A percentile compares a stretch with the other conserved stretches of the same genome.
These are phyloP conservation scores for Drosophila teissieri DNA, from an alignment of 1,140 invertebrate genomes.

Conservation along the genomic window DNA sequence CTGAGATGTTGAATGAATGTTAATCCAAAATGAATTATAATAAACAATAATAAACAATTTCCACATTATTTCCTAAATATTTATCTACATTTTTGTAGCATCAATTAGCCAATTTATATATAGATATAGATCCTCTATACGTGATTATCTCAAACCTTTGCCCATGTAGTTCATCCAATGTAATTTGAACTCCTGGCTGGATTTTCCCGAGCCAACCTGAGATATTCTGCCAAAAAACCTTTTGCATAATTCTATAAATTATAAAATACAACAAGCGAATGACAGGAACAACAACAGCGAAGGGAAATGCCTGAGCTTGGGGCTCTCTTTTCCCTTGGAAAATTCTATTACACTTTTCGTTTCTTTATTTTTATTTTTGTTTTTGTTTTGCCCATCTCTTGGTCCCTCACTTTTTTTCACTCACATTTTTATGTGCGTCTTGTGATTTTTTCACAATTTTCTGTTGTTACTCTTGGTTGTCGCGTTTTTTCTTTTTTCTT, in stretches of 20 bases:
- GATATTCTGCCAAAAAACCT: conserved; percentile 7
- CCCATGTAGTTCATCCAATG: not conserved
- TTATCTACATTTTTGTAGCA: too few species aligned
- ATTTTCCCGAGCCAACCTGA: conserved; percentile 1
- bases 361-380: conserved; percentile 6
- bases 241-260: conserved; percentile 52
- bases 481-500: not conserved
- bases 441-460: conserved; percentile 60
- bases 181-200: not conserved
- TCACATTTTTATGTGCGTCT: conserved; percentile 70
- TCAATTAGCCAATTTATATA: not conserved
- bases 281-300: conserved; percentile 9
- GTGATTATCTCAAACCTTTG: not conserved
- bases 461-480: conserved; percentile 33
- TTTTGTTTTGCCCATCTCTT: conserved; percentile 5
- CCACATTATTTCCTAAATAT: too few species aligned
- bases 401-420: conserved; percentile 8
- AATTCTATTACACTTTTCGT: conserved; percentile 68
- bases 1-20: too few species aligned
- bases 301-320: conserved; percentile 35
- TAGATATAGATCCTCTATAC: not conserved
- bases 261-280: conserved; percentile 29
- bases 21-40: too few species aligned
- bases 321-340: conserved; percentile 28
- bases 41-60: too few species aligned